Evolutionary conservation across 2,888 invertebrate species (phyloP), one percentile per base, ranked within the genome.

Genomic region (Bedellia somnulentella): DNA sequence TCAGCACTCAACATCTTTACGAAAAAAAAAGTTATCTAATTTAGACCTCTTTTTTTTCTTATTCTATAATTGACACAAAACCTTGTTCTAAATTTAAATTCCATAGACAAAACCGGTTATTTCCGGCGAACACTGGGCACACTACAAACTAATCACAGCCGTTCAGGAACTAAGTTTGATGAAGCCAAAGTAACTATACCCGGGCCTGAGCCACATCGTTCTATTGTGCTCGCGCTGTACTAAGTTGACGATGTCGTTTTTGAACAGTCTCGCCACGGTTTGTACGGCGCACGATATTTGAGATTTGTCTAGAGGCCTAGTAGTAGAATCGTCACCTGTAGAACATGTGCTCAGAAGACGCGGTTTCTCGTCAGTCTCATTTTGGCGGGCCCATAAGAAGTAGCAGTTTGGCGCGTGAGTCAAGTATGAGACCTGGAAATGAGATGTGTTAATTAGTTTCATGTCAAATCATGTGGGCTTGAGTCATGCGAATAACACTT

Each of bases 111-210:
- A n/a, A n/a, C n/a, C n/a, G n/a, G n/a, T n/a, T n/a, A n/a, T n/a
- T n/a, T n/a, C n/a, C n/a, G n/a, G n/a, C n/a, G n/a, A n/a, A n/a
- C n/a, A n/a, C n/a, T n/a, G n/a, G n/a, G n/a, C n/a, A n/a, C n/a
- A n/a, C n/a, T n/a, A n/a, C n/a, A n/a, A n/a, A n/a, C n/a, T n/a
- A 15, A 15, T 57, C 58, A 61, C 62, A 63, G 61, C 56, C 55
- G 35, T 35, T 51, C 63, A 71, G 58, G 70, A 62, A 56, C 61
- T 59, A 42, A 75, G 52, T 57, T 71, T 73, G 4, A 73, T 49
- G 30, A 75, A 67, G 2, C 73, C 73, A 33, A 73, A 45, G 48
- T 63, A 70, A 3, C 61, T 55, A 41, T 66, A 63, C 0, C 73
- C 73, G 0, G 56, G 57, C 35, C 53, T 34, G 0, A 73, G 53